phyloP scores from a whole-genome alignment of 2,113 vertebrate species.

The Halcyon senegalensis region DNA sequence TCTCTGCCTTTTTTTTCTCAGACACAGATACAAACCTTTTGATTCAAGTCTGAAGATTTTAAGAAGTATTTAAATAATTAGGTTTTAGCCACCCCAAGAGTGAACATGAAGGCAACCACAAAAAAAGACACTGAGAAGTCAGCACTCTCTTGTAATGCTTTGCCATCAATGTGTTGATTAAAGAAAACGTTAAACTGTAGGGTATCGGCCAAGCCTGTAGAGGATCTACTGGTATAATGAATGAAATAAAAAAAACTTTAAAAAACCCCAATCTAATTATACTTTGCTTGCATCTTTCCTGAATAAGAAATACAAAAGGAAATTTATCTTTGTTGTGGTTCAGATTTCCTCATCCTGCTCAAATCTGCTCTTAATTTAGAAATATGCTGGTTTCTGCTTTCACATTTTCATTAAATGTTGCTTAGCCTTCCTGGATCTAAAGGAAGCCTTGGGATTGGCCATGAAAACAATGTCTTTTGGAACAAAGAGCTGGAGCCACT shows the following conservation, averaged over 20 bases:
- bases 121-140: not conserved
- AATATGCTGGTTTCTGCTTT: slow-evolving; percentile 29
- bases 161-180: slow-evolving; percentile 34
- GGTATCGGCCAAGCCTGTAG: slow-evolving; percentile 15
- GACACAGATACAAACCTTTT: not conserved
- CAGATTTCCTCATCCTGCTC: slow-evolving; percentile 6
- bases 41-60: slow-evolving; percentile 6
- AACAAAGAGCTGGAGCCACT: not conserved
- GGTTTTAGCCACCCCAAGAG: not conserved
- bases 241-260: not conserved
- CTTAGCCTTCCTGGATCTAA: not conserved
- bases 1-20: not conserved
- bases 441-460: not conserved
- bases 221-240: not conserved
- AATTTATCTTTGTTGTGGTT: slow-evolving; percentile 50
- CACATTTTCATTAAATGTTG: slow-evolving; percentile 27
- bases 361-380: slow-evolving; percentile 58
- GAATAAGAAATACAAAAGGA: slow-evolving; percentile 43
- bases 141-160: slow-evolving; percentile 5
- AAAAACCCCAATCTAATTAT: not conserved
- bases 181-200: slow-evolving; percentile 19
- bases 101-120: slow-evolving; percentile 46
- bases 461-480: not conserved
- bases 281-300: slow-evolving; percentile 53
- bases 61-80: slow-evolving; percentile 33